Percentiles rank a stretch among this genome's conserved stretches.
Evolutionary conservation across 2,113 vertebrate species (phyloP).

Genomic region (Rhineura floridana): DNA sequence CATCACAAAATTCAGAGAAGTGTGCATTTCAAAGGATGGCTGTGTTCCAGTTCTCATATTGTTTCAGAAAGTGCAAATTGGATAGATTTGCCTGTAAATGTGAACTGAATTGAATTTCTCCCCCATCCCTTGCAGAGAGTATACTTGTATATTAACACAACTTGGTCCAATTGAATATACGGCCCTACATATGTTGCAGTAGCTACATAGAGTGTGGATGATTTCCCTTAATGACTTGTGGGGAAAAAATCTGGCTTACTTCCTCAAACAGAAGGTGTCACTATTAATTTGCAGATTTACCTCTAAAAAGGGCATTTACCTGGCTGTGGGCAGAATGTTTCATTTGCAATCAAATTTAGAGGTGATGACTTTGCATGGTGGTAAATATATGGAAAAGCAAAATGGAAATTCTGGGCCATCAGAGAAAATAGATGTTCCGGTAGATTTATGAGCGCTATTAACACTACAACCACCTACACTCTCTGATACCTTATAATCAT

Average conservation of each 20-base stretch:
- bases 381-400: constrained; percentile 1
- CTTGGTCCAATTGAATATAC: not conserved
- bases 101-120: no score
- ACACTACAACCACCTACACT: constrained; percentile 1
- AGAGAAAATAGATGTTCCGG: constrained; percentile 20
- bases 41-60: no score
- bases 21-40: no score
- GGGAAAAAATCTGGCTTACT: constrained; percentile 15
- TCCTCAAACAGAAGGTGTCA: constrained; percentile 14
- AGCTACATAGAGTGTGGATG: constrained; percentile 9
- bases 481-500: constrained; percentile 20
- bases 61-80: no score
- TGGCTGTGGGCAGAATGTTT: constrained; percentile 25
- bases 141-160: not conserved
- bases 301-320: not conserved
- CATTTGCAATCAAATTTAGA: constrained; percentile 25
- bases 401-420: constrained; percentile 32
- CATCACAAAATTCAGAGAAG: no score
- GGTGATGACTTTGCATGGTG: constrained; percentile 42
- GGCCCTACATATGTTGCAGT: not conserved
- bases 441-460: constrained; percentile 34
- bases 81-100: no score
- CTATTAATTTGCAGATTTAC: constrained; percentile 33
- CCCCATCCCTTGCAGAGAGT: no score
- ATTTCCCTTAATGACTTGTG: not conserved